Evolutionary conservation across 2,113 vertebrate species (phyloP).

Genomic region (Condylura cristata): DNA sequence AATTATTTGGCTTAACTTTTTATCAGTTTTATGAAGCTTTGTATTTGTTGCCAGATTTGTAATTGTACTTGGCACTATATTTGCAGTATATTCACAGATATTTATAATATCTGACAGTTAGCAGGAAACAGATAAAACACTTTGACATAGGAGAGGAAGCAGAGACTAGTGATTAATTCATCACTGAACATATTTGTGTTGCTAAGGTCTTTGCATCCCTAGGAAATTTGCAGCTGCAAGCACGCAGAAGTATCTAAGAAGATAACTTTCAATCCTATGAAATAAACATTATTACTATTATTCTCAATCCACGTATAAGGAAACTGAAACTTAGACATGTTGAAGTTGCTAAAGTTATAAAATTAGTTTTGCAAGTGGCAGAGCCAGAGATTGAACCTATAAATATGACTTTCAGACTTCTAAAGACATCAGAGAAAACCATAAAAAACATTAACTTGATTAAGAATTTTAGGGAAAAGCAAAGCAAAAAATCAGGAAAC

Average conservation of each 20-base stretch:
- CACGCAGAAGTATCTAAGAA: not conserved
- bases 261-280: not conserved
- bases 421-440: not conserved
- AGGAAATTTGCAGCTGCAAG: not conserved
- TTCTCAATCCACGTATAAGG: not conserved
- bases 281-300: not conserved
- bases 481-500: not conserved
- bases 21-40: not conserved
- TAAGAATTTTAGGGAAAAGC: not conserved
- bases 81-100: not conserved
- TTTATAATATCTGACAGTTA: not conserved
- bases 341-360: not conserved
- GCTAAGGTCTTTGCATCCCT: not conserved
- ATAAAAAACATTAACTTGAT: not conserved
- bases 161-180: not conserved
- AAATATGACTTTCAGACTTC: not conserved
- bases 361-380: not conserved
- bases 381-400: not conserved
- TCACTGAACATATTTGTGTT: not conserved
- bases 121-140: not conserved
- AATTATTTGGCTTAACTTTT: conserved; percentile 7
- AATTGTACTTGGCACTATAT: not conserved
- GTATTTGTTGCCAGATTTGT: not conserved
- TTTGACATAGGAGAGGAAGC: not conserved
- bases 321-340: not conserved